Evolutionary conservation across 2,888 invertebrate species (phyloP), one percentile per base, ranked within the genome.

Genomic region (Pantelozetes paolii): DNA sequence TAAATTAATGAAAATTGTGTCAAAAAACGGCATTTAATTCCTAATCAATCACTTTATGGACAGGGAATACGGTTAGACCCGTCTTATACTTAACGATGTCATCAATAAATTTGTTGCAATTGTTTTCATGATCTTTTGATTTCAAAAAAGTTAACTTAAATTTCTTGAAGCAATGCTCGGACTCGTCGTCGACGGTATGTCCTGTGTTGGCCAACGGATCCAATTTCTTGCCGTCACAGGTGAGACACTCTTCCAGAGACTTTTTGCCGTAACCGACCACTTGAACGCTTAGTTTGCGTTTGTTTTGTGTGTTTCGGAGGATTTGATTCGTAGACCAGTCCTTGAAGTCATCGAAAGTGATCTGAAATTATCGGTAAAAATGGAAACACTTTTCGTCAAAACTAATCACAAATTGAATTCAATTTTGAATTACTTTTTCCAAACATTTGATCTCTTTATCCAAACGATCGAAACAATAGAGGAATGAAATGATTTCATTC

Each of bases 401-500:
- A 45, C 15, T 11, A 36, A 40, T 45, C 23, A 64, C 18, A 45
- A 45, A 45, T 45, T 36, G 30, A 40, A 64, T 30, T 15, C 18
- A 11, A 26, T 30, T 3, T 40, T 77, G 50, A 20, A 78, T 59
- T 40, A 71, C 73, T 71, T 78, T 74, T 75, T 88, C 86, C 84
- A 74, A 54, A 36, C 36, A 28, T 8, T 30, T 30, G 36, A 74
- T 57, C 57, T 94, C 92, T 72, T 84, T 85, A 73, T 88, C 86
- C 2, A 87, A 80, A 75, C 91, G 86, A 81, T 93, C 89, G 82
- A 93, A 95, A 78, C 89, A 82, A 80, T 91, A 93, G 71, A 90
- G 88, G 71, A 86, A 85, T 73, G 85, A 85, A 0, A 85, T 82
- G 0, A 94, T 91, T 83, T 94, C 94, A 0, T 83, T 82, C 92